phyloP scores from a whole-genome alignment of 2,888 invertebrate genomes.

The Halictus quadricinctus region DNA sequence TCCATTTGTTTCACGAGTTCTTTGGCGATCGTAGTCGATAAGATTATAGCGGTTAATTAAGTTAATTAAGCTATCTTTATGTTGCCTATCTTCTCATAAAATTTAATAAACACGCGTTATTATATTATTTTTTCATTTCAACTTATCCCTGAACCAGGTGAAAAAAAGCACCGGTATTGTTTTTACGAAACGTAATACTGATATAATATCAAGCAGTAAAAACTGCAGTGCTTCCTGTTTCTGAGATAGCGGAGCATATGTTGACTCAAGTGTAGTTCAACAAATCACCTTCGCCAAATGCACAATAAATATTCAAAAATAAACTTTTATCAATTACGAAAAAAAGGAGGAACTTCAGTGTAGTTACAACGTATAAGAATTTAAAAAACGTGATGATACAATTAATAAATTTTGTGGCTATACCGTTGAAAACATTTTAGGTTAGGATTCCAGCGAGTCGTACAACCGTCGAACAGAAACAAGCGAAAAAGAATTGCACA shows the following conservation, averaged over 20 bases:
- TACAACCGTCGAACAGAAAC: neutral
- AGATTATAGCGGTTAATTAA: neutral
- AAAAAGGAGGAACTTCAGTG: neutral
- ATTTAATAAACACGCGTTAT: neutral
- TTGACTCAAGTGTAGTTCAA: neutral
- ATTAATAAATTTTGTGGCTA: neutral
- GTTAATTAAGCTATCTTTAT: neutral
- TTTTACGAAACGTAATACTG: neutral
- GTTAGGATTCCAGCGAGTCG: neutral
- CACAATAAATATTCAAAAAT: neutral
- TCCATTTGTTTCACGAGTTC: neutral
- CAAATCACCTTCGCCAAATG: neutral
- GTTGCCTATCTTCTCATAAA: neutral
- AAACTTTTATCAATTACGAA: neutral
- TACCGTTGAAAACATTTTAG: neutral
- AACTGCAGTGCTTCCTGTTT: neutral
- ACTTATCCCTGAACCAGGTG: neutral
- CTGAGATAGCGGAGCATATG: neutral
- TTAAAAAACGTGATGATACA: neutral
- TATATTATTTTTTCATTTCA: neutral
- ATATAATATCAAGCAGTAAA: neutral
- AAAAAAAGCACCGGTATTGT: neutral
- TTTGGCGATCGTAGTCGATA: neutral
- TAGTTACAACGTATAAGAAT: neutral
- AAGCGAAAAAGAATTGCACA: neutral